phyloP scores from a whole-genome alignment of 2,797 vertebrate species.

The Delichon dasypus region DNA sequence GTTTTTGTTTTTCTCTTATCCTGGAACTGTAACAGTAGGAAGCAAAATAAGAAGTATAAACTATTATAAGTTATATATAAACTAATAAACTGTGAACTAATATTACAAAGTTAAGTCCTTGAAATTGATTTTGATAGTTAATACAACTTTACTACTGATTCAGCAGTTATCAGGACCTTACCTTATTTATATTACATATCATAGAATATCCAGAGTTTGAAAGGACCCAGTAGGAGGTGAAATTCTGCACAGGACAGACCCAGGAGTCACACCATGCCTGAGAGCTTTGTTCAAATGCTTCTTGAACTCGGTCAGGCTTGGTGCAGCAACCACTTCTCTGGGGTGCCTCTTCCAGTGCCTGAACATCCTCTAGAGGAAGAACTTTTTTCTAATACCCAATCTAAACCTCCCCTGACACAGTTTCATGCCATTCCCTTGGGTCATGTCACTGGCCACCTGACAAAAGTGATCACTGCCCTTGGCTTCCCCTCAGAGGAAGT shows the following conservation, averaged over 20 bases:
- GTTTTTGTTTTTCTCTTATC: neutral
- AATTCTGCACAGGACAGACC: neutral
- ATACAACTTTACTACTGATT: neutral
- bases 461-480: neutral
- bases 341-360: neutral
- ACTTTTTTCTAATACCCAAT: neutral
- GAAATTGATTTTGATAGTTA: neutral
- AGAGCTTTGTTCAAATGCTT: neutral
- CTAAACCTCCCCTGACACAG: neutral
- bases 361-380: neutral
- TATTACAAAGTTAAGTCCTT: neutral
- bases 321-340: fast-evolving
- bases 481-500: neutral
- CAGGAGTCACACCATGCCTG: neutral
- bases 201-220: too few relatives aligned
- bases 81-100: neutral
- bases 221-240: neutral
- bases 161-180: neutral
- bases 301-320: too few relatives aligned
- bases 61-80: neutral
- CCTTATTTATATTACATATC: neutral
- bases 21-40: neutral
- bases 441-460: neutral
- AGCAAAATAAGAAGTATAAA: neutral
- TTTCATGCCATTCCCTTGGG: neutral